Conservation (phyloP, 1,140 invertebrate species). For the Rhynchophorus ferrugineus region DNA sequence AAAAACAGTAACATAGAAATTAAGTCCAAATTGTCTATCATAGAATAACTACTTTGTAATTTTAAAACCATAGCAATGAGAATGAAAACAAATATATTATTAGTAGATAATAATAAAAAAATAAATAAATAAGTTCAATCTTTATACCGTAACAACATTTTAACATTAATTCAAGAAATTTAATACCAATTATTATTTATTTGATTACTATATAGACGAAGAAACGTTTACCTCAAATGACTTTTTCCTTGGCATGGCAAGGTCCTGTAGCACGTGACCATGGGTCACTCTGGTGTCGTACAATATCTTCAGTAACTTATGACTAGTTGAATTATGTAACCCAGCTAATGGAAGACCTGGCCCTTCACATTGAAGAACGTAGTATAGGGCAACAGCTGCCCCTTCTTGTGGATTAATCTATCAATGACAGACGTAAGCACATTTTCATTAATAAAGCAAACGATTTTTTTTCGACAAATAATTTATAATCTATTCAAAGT, state of each 20-base stretch:
- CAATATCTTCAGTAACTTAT: constrained; percentile 63
- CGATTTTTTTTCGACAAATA: too few species aligned
- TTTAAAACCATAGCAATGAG: too few species aligned
- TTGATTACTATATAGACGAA: neutral
- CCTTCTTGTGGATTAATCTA: constrained; percentile 27
- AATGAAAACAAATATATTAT: too few species aligned
- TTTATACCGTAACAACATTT: too few species aligned
- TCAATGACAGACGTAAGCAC: constrained; percentile 3
- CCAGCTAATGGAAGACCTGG: constrained; percentile 69
- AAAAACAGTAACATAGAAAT: too few species aligned
- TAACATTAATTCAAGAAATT: neutral
- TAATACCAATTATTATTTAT: neutral
- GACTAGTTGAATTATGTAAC: constrained; percentile 61
- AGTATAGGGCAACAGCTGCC: constrained; percentile 52
- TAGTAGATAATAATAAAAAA: neutral
- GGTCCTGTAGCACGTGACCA: constrained; percentile 53
- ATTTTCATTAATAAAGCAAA: too few species aligned
- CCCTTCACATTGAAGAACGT: constrained; percentile 71
- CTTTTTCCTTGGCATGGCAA: constrained; percentile 65
- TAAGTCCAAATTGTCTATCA: too few species aligned
- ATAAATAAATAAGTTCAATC: neutral
- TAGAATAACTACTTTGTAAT: too few species aligned
- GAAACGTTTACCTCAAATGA: constrained; percentile 52
- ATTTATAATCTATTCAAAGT: too few species aligned
- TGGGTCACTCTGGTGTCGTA: constrained; percentile 66